phyloP scores from a whole-genome alignment of 2,888 invertebrate genomes.

The Linnaemya vulpina region DNA sequence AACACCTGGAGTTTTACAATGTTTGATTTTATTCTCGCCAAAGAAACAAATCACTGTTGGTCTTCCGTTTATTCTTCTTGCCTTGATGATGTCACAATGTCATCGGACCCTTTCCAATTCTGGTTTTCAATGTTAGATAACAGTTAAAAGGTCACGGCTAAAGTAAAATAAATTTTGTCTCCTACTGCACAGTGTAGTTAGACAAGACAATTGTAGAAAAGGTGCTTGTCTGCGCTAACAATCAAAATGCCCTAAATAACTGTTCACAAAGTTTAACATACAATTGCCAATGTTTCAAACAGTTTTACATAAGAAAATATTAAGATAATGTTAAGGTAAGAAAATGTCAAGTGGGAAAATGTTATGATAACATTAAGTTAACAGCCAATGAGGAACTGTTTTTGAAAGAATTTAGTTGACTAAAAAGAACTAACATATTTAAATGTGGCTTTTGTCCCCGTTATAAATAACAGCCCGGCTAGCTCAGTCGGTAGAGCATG shows the following conservation, averaged over 20 bases:
- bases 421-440: too few species aligned
- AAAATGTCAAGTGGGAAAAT: too few species aligned
- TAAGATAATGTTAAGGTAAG: too few species aligned
- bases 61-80: too few species aligned
- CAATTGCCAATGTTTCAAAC: background rate
- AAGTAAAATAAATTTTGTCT: background rate
- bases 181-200: background rate
- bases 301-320: background rate
- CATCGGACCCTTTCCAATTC: too few species aligned
- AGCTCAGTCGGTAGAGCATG: constrained; percentile 83
- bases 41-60: too few species aligned
- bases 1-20: too few species aligned
- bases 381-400: background rate
- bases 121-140: too few species aligned
- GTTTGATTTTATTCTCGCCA: too few species aligned
- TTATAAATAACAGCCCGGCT: constrained; percentile 79
- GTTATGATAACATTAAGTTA: too few species aligned
- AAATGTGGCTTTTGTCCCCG: background rate
- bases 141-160: too few species aligned
- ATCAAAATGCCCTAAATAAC: background rate
- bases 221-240: background rate
- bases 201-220: background rate
- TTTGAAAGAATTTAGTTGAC: background rate
- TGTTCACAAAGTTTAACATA: background rate
- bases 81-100: too few species aligned